Evolutionary conservation across 2,113 vertebrate genomes (phyloP).

Genomic region (Stigmatopora nigra): DNA sequence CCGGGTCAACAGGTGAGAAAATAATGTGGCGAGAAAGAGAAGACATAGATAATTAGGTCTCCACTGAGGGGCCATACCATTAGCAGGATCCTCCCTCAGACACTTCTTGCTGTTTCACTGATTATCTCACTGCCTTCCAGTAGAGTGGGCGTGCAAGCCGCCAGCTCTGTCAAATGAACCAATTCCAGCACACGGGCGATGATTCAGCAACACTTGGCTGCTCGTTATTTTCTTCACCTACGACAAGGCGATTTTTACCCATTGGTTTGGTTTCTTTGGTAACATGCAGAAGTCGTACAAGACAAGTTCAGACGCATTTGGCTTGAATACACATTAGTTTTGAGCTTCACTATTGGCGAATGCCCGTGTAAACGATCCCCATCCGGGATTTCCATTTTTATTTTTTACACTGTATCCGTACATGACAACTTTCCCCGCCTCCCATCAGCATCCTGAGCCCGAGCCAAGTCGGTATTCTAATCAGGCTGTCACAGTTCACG

Average conservation of each 20-base stretch:
- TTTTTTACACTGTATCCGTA: background rate
- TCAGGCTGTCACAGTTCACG: background rate
- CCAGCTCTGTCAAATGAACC: constrained; percentile 31
- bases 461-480: constrained; percentile 5
- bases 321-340: background rate
- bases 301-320: background rate
- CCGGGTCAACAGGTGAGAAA: constrained; percentile 34
- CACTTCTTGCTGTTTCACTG: constrained; percentile 39
- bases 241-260: constrained; percentile 22
- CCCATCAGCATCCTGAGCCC: background rate
- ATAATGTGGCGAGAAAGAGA: constrained; percentile 32
- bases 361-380: background rate
- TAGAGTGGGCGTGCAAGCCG: constrained; percentile 14
- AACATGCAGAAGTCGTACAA: constrained; percentile 13
- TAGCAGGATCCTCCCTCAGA: constrained; percentile 40
- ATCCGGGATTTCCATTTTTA: background rate
- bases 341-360: constrained; percentile 10
- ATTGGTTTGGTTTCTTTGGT: constrained; percentile 40
- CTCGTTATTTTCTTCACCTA: constrained; percentile 54
- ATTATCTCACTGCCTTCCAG: constrained; percentile 40
- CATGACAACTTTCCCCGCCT: background rate
- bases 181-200: constrained; percentile 26
- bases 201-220: constrained; percentile 43
- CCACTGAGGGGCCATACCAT: constrained; percentile 31
- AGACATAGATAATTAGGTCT: constrained; percentile 48